Base-by-base conservation (phyloP, 2,888 invertebrate species). In the Tanytarsus gracilentus region DNA sequence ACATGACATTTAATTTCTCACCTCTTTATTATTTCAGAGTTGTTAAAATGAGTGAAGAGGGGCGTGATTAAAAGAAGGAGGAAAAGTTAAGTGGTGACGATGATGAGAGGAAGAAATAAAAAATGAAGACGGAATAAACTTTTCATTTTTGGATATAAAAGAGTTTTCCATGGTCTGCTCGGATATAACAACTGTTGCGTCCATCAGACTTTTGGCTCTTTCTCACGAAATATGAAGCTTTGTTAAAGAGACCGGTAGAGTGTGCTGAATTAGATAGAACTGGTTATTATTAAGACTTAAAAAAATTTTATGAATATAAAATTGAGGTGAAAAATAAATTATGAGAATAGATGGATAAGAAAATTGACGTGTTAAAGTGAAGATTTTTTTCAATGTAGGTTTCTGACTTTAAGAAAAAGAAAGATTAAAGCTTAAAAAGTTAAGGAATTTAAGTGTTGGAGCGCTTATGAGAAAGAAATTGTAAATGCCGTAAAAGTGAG, bases 401-500 rank as follows among this genome's bases (percentile, higher is more conserved):
- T 70, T 74, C 93, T 64, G 92, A 95, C 73, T 97, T 96, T 70
- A 85, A 88, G 68, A 96, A 73, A 92, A 89, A 72, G 88, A 88
- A 68, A 88, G 88, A 71, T 90, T 93, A n/a, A 93, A 90, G 70
- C 72, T 97, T 5, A 85, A 80, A 65, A 92, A 93, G 69, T 74
- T 99, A 4, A 77, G 89, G 60, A 79, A 84, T 66, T 78, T 83
- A 8, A 96, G 97, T 73, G 79, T 76, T 30, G 86, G 87, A 53
- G 85, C 85, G 84, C 84, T 66, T 88, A 86, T 71, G 85, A 84
- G 67, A 73, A 83, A 48, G 82, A 88, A 70, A 90, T 99, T 61
- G 72, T 89, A 4, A 73, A 81, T 7, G 81, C 85, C 8, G 78
- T 97, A 77, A 81, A 65, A 78, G 82, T 61, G 83, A 88, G 64